Percentiles rank a stretch among this genome's conserved stretches.
These are phyloP conservation scores for Bombus impatiens DNA, from an alignment of 1,140 invertebrate genomes.

Conservation along the genomic window DNA sequence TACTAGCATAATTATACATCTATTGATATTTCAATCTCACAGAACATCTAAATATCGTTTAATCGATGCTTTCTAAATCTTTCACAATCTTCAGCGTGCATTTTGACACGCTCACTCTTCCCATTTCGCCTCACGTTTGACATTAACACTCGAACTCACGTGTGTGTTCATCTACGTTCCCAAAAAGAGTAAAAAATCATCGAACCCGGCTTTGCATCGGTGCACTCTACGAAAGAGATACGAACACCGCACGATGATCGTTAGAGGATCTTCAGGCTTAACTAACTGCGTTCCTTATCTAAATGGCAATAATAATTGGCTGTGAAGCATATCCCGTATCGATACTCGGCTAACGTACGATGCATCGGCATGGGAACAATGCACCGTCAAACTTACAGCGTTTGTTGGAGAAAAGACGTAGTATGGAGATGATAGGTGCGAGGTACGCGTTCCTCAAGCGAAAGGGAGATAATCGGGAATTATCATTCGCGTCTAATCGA, in stretches of 20 bases:
- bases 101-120: neutral
- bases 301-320: slow-evolving; percentile 71
- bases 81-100: neutral
- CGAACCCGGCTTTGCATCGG: slow-evolving; percentile 19
- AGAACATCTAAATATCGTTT: neutral
- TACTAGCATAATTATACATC: neutral
- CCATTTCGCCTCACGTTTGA: neutral
- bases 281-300: slow-evolving; percentile 68
- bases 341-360: slow-evolving; percentile 51
- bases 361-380: slow-evolving; percentile 64
- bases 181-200: neutral
- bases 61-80: neutral
- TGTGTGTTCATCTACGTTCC: neutral
- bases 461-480: slow-evolving; percentile 60
- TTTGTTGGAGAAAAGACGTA: slow-evolving; percentile 42
- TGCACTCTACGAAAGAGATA: slow-evolving; percentile 8
- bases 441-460: slow-evolving; percentile 51
- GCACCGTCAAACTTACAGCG: slow-evolving; percentile 58
- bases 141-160: neutral
- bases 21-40: neutral
- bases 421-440: slow-evolving; percentile 63
- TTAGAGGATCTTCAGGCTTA: slow-evolving; percentile 61
- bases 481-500: slow-evolving; percentile 59
- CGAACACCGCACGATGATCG: slow-evolving; percentile 44
- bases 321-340: slow-evolving; percentile 66